Conservation (phyloP, 2,113 vertebrate species). For the Syngnathus scovelli region DNA sequence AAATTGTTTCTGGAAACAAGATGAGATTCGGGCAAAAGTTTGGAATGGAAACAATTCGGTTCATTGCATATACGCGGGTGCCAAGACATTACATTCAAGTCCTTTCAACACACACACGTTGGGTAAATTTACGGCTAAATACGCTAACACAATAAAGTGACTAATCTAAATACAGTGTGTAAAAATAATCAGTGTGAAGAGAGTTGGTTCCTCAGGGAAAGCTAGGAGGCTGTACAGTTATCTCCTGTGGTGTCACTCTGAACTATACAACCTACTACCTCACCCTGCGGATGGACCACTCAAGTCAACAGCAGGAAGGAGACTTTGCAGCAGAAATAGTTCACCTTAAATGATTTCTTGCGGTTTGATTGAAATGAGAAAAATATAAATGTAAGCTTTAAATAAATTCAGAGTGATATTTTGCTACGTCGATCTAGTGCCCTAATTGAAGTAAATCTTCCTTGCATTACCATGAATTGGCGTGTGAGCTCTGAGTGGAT, state of each 20-base stretch:
- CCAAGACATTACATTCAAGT: conserved; percentile 21
- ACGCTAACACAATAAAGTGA: background rate
- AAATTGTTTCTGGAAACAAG: conserved; percentile 19
- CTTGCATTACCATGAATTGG: conserved; percentile 11
- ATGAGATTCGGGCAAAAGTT: conserved; percentile 18
- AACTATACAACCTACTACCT: conserved; percentile 99
- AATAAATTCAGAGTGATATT: background rate
- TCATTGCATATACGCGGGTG: conserved; percentile 64
- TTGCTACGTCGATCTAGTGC: conserved; percentile 8
- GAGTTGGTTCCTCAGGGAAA: conserved; percentile 82
- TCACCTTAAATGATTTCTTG: background rate
- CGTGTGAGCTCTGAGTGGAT: conserved; percentile 3
- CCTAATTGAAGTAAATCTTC: conserved; percentile 9
- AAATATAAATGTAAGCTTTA: background rate
- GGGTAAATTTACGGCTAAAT: background rate
- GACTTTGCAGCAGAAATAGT: background rate
- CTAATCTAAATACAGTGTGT: background rate
- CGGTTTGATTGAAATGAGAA: background rate
- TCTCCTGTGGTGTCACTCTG: conserved; percentile 96
- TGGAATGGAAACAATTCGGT: conserved; percentile 53
- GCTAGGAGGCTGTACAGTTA: conserved; percentile 99
- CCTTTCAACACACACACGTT: conserved; percentile 3
- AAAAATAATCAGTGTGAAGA: conserved; percentile 11
- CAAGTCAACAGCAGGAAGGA: conserved; percentile 19
- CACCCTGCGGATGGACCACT: conserved; percentile 77